Evolutionary conservation across 2,113 vertebrate species (phyloP), one percentile per base, ranked within the genome.

Genomic region (Dunckerocampus dactyliophorus): DNA sequence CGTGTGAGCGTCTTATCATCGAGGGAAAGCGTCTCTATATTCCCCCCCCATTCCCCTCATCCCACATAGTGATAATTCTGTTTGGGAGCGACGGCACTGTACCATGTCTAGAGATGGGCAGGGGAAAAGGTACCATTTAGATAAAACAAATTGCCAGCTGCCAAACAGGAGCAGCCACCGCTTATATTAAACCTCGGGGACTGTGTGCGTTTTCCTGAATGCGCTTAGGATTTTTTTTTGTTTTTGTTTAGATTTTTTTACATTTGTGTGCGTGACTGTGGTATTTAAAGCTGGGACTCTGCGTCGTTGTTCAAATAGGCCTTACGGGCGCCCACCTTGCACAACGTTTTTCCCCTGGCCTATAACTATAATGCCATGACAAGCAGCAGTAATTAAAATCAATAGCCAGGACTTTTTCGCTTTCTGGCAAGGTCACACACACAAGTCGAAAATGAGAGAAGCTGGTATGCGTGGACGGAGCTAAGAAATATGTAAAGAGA

Each of bases 321-420:
- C 59, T 77, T 68, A 50, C 51, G 48, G 56, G n/a, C 51, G 14
- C 16, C 52, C 49, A 58, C 55, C 70, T 47, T 89, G 90, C 84
- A 84, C 86, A 88, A 92, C 91, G 90, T 88, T 90, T 89, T 89
- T 84, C 82, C 12, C 89, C 89, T 88, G 83, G 88, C 90, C 90
- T 85, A 89, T 93, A 86, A 75, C 84, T 90, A 89, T 91, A 91
- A 92, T 89, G 81, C 91, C 91, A 91, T 86, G 90, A 92, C 89
- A 89, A 91, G 91, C 90, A 86, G 88, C 89, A 88, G 87, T 92
- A 95, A 97, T 97, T 97, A 96, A 97, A 98, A 97, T 97, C 94
- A 95, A 95, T 96, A 94, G 89, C 88, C 87, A 91, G 92, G 89
- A 94, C 88, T 93, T 89, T 85, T 87, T 67, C 88, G 89, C 91